Evolutionary conservation across 2,113 vertebrate species (phyloP).

Genomic region (Chrysochloris asiatica): DNA sequence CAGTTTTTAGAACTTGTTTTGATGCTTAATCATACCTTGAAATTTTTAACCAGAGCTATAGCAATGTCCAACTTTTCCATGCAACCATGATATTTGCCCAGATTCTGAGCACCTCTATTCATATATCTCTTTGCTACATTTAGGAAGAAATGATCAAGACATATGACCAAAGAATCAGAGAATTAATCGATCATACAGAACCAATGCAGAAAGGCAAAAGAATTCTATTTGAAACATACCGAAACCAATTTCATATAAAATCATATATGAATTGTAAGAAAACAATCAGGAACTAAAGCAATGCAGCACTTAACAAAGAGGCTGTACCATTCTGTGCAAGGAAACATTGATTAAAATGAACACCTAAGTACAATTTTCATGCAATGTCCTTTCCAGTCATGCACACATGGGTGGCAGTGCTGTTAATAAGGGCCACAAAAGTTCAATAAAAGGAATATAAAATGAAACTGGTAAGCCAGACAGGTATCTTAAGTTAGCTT

Average conservation of each 20-base stretch:
- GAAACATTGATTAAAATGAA: slow-evolving; percentile 20
- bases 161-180: neutral
- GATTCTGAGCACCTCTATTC: neutral
- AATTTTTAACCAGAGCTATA: neutral
- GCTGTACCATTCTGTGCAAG: neutral
- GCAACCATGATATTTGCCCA: neutral
- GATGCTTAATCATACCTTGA: neutral
- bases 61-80: neutral
- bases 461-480: neutral
- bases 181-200: neutral
- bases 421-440: neutral
- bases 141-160: slow-evolving; percentile 18
- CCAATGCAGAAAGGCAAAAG: neutral
- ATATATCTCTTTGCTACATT: neutral
- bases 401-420: neutral
- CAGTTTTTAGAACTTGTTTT: neutral
- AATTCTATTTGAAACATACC: neutral
- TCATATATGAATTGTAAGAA: neutral
- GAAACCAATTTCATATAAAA: slow-evolving; percentile 17
- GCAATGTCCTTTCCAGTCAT: neutral
- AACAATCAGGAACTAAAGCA: slow-evolving; percentile 24
- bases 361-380: neutral
- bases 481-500: neutral
- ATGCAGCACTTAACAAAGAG: neutral
- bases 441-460: neutral